Percentiles rank a stretch among this genome's conserved stretches.
These are phyloP conservation scores for Petrocephalus microphthalmus DNA, from an alignment of 2,113 vertebrate species.

Conservation along the genomic window DNA sequence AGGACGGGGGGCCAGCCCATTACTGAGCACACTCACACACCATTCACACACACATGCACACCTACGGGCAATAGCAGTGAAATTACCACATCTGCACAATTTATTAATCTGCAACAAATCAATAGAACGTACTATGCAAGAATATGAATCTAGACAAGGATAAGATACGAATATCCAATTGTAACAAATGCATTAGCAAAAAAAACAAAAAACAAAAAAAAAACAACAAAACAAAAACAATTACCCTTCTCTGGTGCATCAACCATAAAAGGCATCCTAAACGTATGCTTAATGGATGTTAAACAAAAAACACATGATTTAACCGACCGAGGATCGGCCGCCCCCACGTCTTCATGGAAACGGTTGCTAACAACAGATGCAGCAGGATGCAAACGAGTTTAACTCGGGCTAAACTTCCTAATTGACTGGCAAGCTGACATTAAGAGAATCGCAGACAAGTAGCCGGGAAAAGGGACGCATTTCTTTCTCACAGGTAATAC, in stretches of 20 bases:
- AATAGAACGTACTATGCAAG: background rate
- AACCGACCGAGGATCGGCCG: background rate
- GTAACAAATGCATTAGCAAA: too few relatives aligned
- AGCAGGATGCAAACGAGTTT: background rate
- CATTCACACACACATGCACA: too few relatives aligned
- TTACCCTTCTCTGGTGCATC: too few relatives aligned
- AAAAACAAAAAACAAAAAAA: too few relatives aligned
- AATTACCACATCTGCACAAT: background rate
- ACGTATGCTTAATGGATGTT: background rate
- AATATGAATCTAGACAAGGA: background rate
- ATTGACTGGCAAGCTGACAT: background rate
- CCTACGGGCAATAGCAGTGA: background rate
- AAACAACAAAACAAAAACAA: too few relatives aligned
- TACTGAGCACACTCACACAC: too few relatives aligned
- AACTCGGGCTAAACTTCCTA: background rate
- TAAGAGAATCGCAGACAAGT: background rate
- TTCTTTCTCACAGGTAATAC: background rate
- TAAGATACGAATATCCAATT: too few relatives aligned
- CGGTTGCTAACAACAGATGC: conserved; percentile 63
- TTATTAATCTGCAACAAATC: background rate
- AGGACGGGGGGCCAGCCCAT: too few relatives aligned
- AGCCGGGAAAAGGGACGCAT: background rate
- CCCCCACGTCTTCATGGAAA: conserved; percentile 42
- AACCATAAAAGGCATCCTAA: too few relatives aligned
- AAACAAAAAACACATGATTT: background rate